Evolutionary conservation across 1,140 invertebrate genomes (phyloP).

Genomic region (Colletes latitarsis): DNA sequence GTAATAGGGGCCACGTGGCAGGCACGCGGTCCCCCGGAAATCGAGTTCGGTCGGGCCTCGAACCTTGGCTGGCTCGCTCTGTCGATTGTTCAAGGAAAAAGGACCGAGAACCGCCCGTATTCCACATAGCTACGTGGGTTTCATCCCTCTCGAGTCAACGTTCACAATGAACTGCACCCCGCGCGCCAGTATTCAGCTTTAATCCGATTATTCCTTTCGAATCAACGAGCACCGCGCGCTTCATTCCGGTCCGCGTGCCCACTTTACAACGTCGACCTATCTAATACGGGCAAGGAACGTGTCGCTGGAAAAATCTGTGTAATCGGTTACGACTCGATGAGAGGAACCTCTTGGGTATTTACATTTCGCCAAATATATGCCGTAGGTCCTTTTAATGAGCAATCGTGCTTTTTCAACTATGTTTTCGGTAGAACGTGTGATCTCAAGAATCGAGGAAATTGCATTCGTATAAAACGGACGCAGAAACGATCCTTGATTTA

Average conservation of each 20-base stretch:
- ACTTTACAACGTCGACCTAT: slow-evolving; percentile 22
- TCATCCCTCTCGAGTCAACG: slow-evolving; percentile 66
- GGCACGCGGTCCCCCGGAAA: slow-evolving; percentile 38
- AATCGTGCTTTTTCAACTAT: too few species aligned
- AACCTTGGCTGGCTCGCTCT: background rate
- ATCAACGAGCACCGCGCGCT: slow-evolving; percentile 60
- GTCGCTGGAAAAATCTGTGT: slow-evolving; percentile 22
- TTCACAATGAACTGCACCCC: slow-evolving; percentile 64
- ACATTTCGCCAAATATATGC: background rate
- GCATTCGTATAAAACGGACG: too few species aligned
- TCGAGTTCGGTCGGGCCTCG: slow-evolving; percentile 47
- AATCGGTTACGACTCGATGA: slow-evolving; percentile 31
- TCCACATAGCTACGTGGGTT: slow-evolving; percentile 53
- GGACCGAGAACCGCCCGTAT: slow-evolving; percentile 30
- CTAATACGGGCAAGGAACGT: slow-evolving; percentile 30
- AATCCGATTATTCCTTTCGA: slow-evolving; percentile 73
- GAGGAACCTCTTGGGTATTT: background rate
- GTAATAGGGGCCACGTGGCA: slow-evolving; percentile 63
- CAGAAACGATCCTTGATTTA: too few species aligned
- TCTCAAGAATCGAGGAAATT: too few species aligned
- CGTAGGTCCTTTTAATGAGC: background rate
- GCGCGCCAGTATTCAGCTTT: slow-evolving; percentile 60
- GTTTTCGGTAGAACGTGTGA: too few species aligned
- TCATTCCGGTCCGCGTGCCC: slow-evolving; percentile 26
- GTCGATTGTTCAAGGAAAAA: slow-evolving; percentile 48